Evolutionary conservation across 2,888 invertebrate genomes (phyloP).

Genomic region (Brachypalpus laphriformis): DNA sequence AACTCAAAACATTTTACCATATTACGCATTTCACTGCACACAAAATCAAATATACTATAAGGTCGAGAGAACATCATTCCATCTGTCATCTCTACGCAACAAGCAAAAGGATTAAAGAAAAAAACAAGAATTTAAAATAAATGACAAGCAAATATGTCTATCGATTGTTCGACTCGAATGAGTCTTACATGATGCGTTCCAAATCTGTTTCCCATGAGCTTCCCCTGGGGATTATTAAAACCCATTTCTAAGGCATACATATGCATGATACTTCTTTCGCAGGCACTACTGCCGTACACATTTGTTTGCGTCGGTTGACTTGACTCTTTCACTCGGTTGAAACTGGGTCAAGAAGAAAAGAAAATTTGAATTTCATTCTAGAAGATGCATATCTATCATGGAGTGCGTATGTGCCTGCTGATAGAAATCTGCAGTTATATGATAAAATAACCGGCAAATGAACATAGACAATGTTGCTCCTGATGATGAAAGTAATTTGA

Average conservation of each 20-base stretch:
- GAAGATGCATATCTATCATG: not conserved
- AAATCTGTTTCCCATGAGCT: not conserved
- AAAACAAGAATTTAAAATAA: not conserved
- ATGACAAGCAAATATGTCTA: not conserved
- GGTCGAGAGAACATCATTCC: not conserved
- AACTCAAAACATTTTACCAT: too few species aligned
- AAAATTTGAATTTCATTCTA: conserved; percentile 3
- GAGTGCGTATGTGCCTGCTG: not conserved
- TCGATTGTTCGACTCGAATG: conserved; percentile 1
- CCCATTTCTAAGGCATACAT: too few species aligned
- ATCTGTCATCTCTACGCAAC: not conserved
- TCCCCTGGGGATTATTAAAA: not conserved
- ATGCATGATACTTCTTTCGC: too few species aligned
- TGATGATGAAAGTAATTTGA: not conserved
- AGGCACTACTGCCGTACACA: not conserved
- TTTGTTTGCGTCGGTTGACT: not conserved
- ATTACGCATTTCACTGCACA: not conserved
- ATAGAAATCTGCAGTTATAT: not conserved
- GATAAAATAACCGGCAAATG: not conserved
- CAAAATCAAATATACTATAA: not conserved
- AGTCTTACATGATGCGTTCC: not conserved
- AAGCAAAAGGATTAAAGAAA: not conserved
- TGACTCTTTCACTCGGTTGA: not conserved
- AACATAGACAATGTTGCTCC: not conserved
- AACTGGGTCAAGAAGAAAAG: not conserved